Conservation (phyloP, 1,140 invertebrate genomes). For the Littorina saxatilis region DNA sequence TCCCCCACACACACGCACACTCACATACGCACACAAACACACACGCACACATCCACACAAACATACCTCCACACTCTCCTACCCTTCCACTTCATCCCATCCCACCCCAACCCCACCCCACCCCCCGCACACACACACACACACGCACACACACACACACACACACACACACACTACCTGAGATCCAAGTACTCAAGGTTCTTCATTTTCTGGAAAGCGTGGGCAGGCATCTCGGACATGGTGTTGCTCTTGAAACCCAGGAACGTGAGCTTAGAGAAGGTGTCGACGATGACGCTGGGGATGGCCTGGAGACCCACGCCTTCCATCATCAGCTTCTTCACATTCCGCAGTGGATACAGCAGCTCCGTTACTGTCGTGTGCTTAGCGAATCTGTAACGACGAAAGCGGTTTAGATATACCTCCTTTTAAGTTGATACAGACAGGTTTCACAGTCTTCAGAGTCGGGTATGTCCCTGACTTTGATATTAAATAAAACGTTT, state of each 20-base stretch:
- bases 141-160: too few species aligned
- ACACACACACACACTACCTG: not conserved
- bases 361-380: not conserved
- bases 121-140: too few species aligned
- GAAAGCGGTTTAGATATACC: not conserved
- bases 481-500: too few species aligned
- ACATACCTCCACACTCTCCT: too few species aligned
- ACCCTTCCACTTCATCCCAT: too few species aligned
- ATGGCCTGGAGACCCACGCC: not conserved
- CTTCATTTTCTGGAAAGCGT: not conserved
- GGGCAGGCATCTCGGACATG: not conserved
- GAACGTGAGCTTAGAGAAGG: constrained; percentile 7
- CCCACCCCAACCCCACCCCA: too few species aligned
- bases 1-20: too few species aligned
- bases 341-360: not conserved
- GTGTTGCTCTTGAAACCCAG: not conserved
- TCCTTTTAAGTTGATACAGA: not conserved
- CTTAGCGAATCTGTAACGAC: not conserved
- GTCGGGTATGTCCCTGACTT: too few species aligned
- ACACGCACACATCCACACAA: too few species aligned
- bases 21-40: too few species aligned
- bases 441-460: too few species aligned
- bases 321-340: not conserved
- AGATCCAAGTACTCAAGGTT: constrained; percentile 3
- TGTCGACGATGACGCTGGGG: not conserved